Percentiles rank a stretch among this genome's conserved stretches.
Conservation (phyloP, 2,888 invertebrate genomes). For the Hyppa rectilinea region DNA sequence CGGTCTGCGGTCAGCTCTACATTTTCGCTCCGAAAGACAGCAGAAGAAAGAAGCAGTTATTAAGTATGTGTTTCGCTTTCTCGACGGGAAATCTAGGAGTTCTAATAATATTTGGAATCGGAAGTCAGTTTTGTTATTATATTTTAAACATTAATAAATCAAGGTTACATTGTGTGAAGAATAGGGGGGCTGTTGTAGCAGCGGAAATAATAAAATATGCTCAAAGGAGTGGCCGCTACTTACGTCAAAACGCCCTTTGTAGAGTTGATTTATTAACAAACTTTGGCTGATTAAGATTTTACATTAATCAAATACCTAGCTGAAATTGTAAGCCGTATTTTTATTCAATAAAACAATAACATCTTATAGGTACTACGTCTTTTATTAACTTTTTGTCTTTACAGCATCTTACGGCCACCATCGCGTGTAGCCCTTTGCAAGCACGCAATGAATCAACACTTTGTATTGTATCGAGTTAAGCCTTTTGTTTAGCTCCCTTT, state of each 20-base stretch:
- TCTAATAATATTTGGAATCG: conserved; percentile 11
- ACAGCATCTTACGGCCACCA: conserved; percentile 58
- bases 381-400: conserved; percentile 12
- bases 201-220: conserved; percentile 57
- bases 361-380: background rate
- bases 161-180: conserved; percentile 28
- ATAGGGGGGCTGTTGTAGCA: conserved; percentile 6
- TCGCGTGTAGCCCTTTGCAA: conserved; percentile 62
- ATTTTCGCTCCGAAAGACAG: background rate
- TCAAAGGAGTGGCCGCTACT: conserved; percentile 25
- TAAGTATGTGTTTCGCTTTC: background rate
- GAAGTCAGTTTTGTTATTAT: background rate
- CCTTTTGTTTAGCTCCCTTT: conserved; percentile 76
- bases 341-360: conserved; percentile 30
- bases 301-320: conserved; percentile 33
- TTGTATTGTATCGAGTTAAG: conserved; percentile 69
- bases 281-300: conserved; percentile 26
- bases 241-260: conserved; percentile 30
- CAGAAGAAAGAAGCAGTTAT: background rate
- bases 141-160: conserved; percentile 35
- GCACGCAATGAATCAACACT: conserved; percentile 73
- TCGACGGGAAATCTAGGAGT: background rate
- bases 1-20: background rate
- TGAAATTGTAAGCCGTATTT: conserved; percentile 10
- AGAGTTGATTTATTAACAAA: conserved; percentile 39